A percentile compares a stretch with the other conserved stretches of the same genome.
Evolutionary conservation across 2,797 vertebrate species (phyloP).

Genomic region (Chiroxiphia lanceolata): DNA sequence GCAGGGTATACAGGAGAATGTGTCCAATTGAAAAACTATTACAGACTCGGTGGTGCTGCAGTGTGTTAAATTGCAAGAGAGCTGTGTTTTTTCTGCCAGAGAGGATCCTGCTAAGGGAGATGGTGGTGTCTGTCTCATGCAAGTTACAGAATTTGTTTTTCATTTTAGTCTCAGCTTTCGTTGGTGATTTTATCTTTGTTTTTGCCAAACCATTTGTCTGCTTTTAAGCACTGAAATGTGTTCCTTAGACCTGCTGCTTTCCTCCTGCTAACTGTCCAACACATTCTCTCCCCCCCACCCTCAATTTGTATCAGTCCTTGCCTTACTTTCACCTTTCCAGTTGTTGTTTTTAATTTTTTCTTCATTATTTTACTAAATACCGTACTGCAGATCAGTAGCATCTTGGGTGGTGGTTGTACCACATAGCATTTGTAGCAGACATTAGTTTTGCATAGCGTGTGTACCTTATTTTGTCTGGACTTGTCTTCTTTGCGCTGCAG

Average conservation of each 20-base stretch:
- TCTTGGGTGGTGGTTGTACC: conserved; percentile 63
- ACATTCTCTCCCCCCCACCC: fast-evolving
- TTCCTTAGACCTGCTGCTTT: neutral
- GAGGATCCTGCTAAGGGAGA: neutral
- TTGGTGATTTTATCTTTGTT: neutral
- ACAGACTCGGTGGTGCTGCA: conserved; percentile 14
- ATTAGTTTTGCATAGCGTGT: conserved; percentile 45
- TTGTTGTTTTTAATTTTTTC: conserved; percentile 13
- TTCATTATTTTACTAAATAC: conserved; percentile 43
- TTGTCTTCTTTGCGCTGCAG: conserved; percentile 55
- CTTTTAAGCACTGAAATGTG: neutral
- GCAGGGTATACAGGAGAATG: conserved; percentile 54
- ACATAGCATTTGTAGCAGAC: conserved; percentile 35
- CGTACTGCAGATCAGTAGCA: conserved; percentile 52
- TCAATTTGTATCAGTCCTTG: neutral
- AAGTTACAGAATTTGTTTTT: neutral
- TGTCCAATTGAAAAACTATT: conserved; percentile 71
- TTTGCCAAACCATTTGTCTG: neutral
- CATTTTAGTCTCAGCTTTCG: neutral
- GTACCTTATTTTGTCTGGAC: conserved; percentile 53
- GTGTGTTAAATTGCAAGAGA: conserved; percentile 46
- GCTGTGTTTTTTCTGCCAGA: neutral
- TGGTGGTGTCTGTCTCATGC: neutral
- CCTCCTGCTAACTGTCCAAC: fast-evolving
- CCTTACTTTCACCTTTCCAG: conserved; percentile 2